Base-by-base conservation (phyloP, 2,113 vertebrate species). In the Myiopsitta monachus region DNA sequence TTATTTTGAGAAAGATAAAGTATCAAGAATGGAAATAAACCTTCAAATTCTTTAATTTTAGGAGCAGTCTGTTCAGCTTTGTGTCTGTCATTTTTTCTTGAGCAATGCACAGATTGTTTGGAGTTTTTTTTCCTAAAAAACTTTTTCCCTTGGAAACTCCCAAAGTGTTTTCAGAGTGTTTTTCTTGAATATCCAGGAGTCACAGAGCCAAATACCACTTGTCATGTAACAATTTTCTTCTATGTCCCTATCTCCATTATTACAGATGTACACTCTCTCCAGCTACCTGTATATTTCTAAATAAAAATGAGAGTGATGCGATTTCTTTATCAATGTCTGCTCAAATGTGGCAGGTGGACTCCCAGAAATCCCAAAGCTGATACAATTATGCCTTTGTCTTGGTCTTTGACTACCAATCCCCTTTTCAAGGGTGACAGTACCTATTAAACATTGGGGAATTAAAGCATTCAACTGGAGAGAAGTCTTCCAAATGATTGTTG, bases 1-100 rank as follows among this genome's bases (percentile, higher is more conserved):
- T 91, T 97, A n/a, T 92, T 94, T 88, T 92, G 54, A 81, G 83
- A 90, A 80, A 90, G 59, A 67, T 73, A 76, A 79, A 80, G 62
- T 3, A 1, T 49, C 46, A 88, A 66, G 51, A 88, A 59, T 0
- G 0, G 38, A 26, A 61, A 49, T 73, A 79, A 2, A 0, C 7
- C 2, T 75, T 72, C 70, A 47, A 46, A 55, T 46, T 87, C 41
- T 64, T 6, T 51, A 21, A 18, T 78, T 91, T 90, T 74, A 38
- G 22, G 77, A 33, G 18, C 11, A 39, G 2, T 41, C 11, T 57
- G 24, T 12, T 68, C 12, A 43, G 11, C 67, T 67, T 83, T 81
- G 18, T 64, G 11, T 64, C 28, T 81, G 28, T 69, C 51, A 44
- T 31, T 72, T 55, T 41, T 81, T 78, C 28, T 86, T 91, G 47